Evolutionary conservation across 2,888 invertebrate genomes (phyloP), one percentile per base, ranked within the genome.

Genomic region (Mimachlamys varia): DNA sequence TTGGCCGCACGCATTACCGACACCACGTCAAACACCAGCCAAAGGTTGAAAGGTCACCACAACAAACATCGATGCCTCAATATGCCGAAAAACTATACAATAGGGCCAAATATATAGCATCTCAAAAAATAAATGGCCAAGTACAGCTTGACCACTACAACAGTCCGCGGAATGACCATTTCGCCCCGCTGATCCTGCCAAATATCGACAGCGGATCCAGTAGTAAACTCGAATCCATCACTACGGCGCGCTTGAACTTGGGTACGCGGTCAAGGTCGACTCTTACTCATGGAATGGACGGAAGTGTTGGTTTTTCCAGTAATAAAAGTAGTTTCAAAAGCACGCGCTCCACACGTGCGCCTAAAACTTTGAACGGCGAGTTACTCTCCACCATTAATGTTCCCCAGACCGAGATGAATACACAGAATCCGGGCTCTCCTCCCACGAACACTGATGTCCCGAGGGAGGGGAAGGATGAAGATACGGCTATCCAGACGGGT

Each of bases 121-220:
- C 92, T 19, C 94, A 94, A 37, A 90, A 91, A 13, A 93, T 94
- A 49, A 94, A 95, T 76, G 94, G 94, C 13, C 91, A 93, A n/a
- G 93, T 94, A 33, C 94, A 94, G 89, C 76, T 94, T 37, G 93
- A 94, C n/a, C 94, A 94, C 89, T 94, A 94, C 91, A 92, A 92
- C 22, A 93, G 92, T 27, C 93, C 93, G 1, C 92, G 93, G 89
- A 88, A 91, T 13, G 94, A 95, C 38, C 91, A 91, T 44, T 91
- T 95, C 33, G 94, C 94, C 10, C 95, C 94, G 22, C 92, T 94
- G 37, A 92, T 94, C 37, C 87, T 94, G 53, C 93, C 94, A 12
- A 91, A 49, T 33, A 89, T 93, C 7, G 92, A 93, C 19, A 88
- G 33, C 27, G 88, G 90, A 44, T 91, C 90, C 22, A 89, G 92